A percentile compares a stretch with the other conserved stretches of the same genome.
These are phyloP conservation scores for Cantharis rufa DNA, from an alignment of 2,888 invertebrate species.

Conservation along the genomic window DNA sequence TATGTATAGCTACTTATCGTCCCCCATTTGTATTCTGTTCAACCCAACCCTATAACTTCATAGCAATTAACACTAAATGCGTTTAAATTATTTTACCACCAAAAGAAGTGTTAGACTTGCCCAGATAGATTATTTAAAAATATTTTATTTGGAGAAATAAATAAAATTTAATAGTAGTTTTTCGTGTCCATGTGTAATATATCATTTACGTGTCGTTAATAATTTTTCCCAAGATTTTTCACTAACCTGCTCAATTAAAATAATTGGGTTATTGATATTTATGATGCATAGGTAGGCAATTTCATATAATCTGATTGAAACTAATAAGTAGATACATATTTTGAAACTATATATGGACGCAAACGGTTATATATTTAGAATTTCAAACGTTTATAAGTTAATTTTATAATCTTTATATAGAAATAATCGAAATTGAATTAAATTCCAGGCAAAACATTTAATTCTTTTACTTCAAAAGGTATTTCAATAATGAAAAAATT, in stretches of 20 bases:
- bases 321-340: not conserved
- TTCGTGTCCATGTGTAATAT: constrained; percentile 30
- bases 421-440: too few relatives aligned
- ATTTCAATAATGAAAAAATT: not conserved
- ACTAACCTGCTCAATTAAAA: constrained; percentile 28
- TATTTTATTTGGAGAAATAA: not conserved
- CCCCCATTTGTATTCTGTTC: constrained; percentile 29
- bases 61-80: constrained; percentile 27
- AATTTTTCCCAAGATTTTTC: constrained; percentile 29
- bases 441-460: too few relatives aligned
- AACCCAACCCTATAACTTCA: constrained; percentile 5
- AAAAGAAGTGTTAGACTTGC: constrained; percentile 11
- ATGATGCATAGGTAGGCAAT: constrained; percentile 27
- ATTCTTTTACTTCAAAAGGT: too few relatives aligned
- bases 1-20: constrained; percentile 27
- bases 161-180: constrained; percentile 36
- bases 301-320: not conserved
- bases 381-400: not conserved
- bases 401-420: too few relatives aligned
- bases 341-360: too few relatives aligned
- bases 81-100: constrained; percentile 19
- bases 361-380: too few relatives aligned
- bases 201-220: constrained; percentile 31
- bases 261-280: constrained; percentile 33
- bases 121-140: not conserved